These are phyloP conservation scores for Ardeotis arabs DNA, from an alignment of 2,113 vertebrate genomes.

Conservation along the genomic window DNA sequence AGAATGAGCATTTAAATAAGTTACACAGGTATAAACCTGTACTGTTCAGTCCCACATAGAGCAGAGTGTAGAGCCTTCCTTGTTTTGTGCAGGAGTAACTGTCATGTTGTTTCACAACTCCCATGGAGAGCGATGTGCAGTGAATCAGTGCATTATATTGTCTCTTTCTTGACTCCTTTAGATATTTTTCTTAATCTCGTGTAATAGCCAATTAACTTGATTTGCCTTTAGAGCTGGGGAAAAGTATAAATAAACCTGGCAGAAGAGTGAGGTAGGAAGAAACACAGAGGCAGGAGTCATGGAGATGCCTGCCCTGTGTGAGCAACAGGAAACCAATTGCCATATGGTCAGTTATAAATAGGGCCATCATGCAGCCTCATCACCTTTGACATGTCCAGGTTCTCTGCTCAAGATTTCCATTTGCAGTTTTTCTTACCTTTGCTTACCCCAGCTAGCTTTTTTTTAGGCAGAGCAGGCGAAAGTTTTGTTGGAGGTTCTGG, in stretches of 20 bases:
- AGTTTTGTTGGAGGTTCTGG: background rate
- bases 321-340: conserved; percentile 51
- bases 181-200: conserved; percentile 44
- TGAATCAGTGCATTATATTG: background rate
- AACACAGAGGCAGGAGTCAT: background rate
- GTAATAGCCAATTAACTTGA: conserved; percentile 51
- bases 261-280: background rate
- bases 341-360: conserved; percentile 69
- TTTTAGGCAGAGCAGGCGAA: background rate
- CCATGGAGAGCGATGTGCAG: background rate
- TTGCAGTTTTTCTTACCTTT: background rate
- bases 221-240: conserved; percentile 29
- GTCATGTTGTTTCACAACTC: background rate
- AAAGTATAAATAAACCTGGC: conserved; percentile 64
- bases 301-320: background rate
- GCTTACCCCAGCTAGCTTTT: background rate
- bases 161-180: conserved; percentile 28
- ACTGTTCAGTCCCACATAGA: background rate
- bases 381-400: background rate
- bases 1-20: background rate
- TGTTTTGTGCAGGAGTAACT: background rate
- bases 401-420: background rate
- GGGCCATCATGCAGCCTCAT: background rate
- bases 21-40: background rate
- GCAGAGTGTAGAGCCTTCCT: background rate